Percentiles rank a stretch among this genome's conserved stretches.
phyloP scores from a whole-genome alignment of 2,797 vertebrate species.

The Rhodeus uyekii region DNA sequence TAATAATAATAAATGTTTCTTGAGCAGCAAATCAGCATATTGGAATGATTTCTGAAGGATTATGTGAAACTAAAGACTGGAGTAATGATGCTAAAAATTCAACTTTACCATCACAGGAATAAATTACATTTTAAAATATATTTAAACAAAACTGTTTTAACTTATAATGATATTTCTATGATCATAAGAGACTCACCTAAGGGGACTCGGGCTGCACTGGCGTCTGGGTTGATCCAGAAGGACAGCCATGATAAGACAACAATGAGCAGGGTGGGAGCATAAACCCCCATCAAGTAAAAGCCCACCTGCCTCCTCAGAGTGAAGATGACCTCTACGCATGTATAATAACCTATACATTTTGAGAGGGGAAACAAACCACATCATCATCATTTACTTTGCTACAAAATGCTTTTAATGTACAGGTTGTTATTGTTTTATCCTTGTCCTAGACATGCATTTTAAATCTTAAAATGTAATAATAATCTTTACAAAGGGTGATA shows the following conservation, averaged over 20 bases:
- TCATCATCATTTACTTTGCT: not conserved
- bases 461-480: not conserved
- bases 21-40: not conserved
- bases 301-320: conserved; percentile 93
- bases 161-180: not conserved
- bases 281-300: conserved; percentile 98
- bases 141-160: not conserved
- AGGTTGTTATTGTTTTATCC: not conserved
- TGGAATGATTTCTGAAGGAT: not conserved
- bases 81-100: not conserved
- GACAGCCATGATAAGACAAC: conserved; percentile 97
- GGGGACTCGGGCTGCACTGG: conserved; percentile 94
- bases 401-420: not conserved
- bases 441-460: not conserved
- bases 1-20: not conserved
- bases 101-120: not conserved
- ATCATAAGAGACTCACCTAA: conserved; percentile 78
- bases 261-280: conserved; percentile 92
- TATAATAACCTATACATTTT: conserved; percentile 87
- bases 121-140: not conserved
- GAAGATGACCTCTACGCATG: conserved; percentile 97
- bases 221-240: conserved; percentile 99
- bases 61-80: not conserved
- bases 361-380: conserved; percentile 30
- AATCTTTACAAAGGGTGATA: not conserved